phyloP scores from a whole-genome alignment of 2,113 vertebrate species.

The Chlorodrepanis virens region DNA sequence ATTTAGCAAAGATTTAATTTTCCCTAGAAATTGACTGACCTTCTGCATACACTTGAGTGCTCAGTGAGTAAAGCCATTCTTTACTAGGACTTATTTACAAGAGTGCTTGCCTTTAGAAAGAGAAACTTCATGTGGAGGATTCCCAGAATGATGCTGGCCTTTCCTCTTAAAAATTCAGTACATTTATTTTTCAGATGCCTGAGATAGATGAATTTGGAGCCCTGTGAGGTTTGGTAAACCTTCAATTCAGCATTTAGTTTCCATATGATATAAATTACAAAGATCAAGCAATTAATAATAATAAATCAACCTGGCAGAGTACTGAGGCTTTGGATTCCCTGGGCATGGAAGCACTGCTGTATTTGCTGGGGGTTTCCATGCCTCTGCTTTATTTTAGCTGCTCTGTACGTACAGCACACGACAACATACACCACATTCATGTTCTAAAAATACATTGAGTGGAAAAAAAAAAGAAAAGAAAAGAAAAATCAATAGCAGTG shows the following conservation, averaged over 20 bases:
- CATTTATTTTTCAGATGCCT: background rate
- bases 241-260: background rate
- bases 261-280: background rate
- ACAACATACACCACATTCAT: background rate
- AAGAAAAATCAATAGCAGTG: background rate
- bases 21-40: background rate
- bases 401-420: background rate
- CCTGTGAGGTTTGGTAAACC: background rate
- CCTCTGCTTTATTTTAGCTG: background rate
- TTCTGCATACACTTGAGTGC: background rate
- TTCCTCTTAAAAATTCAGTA: conserved; percentile 49
- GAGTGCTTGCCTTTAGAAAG: background rate
- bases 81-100: background rate
- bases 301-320: background rate
- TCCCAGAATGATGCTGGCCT: conserved; percentile 32
- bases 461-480: background rate
- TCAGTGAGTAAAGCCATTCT: background rate
- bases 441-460: conserved; percentile 12
- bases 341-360: background rate
- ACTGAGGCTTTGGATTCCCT: background rate
- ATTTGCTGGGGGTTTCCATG: conserved; percentile 1
- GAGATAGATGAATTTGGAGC: conserved; percentile 27
- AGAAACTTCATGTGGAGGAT: conserved; percentile 30
- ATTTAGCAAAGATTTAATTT: background rate
- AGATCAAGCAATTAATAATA: background rate